Percentiles rank a stretch among this genome's conserved stretches.
phyloP scores from a whole-genome alignment of 2,888 invertebrate genomes.

The Blera fallax region DNA sequence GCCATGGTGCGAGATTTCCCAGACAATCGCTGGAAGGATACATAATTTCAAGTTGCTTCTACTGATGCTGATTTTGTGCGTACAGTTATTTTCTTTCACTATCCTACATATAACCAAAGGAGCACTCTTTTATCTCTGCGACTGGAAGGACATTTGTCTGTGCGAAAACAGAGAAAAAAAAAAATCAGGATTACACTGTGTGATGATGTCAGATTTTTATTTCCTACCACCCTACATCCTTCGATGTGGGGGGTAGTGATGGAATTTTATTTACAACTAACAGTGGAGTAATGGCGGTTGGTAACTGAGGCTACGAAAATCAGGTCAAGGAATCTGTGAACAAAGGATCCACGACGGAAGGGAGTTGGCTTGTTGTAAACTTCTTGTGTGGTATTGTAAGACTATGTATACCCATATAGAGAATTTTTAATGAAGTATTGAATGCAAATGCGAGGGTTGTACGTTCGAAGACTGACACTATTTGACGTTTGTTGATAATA shows the following conservation, averaged over 20 bases:
- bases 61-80: constrained; percentile 40
- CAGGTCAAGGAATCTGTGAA: constrained; percentile 47
- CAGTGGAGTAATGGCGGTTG: neutral
- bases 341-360: neutral
- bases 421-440: neutral
- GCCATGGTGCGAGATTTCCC: constrained; percentile 32
- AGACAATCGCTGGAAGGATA: constrained; percentile 62
- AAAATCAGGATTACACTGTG: constrained; percentile 16
- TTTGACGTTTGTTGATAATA: neutral
- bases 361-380: constrained; percentile 1
- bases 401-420: no score
- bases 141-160: constrained; percentile 14
- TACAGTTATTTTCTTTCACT: neutral
- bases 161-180: no score
- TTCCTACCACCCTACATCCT: neutral
- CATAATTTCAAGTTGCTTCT: constrained; percentile 35
- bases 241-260: neutral
- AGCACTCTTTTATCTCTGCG: constrained; percentile 23
- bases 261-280: neutral
- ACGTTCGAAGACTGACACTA: neutral
- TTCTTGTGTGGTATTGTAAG: neutral
- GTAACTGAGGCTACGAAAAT: constrained; percentile 13
- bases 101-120: neutral
- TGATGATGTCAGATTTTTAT: constrained; percentile 64
- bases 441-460: neutral